Percentiles rank a stretch among this genome's conserved stretches.
These are phyloP conservation scores for Psammodynastes pulverulentus DNA, from an alignment of 2,113 vertebrate species.

Conservation along the genomic window DNA sequence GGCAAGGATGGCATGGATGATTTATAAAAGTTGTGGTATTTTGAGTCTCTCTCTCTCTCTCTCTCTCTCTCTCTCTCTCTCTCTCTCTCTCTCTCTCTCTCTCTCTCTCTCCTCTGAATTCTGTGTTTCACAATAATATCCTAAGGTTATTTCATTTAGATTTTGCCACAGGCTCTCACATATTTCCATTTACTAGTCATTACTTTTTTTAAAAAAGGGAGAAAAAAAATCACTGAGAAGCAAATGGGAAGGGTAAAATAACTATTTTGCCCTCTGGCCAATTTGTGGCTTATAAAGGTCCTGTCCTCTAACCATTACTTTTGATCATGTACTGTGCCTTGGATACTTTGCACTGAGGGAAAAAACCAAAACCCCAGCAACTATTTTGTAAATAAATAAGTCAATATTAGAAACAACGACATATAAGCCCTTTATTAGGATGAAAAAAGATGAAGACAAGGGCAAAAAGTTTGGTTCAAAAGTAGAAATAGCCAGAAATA, in stretches of 20 bases:
- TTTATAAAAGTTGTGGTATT: neutral
- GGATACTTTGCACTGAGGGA: neutral
- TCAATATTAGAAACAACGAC: neutral
- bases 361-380: neutral
- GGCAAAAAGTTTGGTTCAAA: neutral
- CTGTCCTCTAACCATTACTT: neutral
- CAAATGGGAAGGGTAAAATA: neutral
- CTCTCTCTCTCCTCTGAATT: too few species aligned
- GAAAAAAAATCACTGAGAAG: neutral
- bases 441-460: neutral
- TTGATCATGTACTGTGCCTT: neutral
- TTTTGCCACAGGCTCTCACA: neutral
- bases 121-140: neutral
- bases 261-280: neutral
- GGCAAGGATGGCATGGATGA: neutral
- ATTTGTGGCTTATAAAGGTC: neutral
- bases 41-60: too few species aligned
- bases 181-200: neutral
- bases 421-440: neutral
- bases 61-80: too few species aligned
- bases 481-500: neutral
- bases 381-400: neutral
- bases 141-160: neutral
- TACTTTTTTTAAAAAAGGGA: neutral
- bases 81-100: too few species aligned